phyloP scores from a whole-genome alignment of 2,797 vertebrate species.

The Ctenopoma multispine region DNA sequence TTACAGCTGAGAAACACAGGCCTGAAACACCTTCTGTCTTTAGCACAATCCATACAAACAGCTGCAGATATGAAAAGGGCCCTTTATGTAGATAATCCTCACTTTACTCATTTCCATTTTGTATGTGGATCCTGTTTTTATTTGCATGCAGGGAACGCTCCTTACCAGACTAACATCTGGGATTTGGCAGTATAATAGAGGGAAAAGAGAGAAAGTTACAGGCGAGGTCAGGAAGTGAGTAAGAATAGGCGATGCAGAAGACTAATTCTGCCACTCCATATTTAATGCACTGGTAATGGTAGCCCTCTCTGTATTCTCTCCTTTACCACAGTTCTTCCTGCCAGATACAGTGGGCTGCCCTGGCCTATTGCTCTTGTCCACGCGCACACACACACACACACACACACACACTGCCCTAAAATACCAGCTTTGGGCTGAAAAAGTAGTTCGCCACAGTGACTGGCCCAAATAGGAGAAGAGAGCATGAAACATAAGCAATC shows the following conservation, averaged over 20 bases:
- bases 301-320: conserved; percentile 62
- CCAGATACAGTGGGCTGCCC: conserved; percentile 69
- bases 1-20: neutral
- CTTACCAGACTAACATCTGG: conserved; percentile 1
- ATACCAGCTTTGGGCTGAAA: conserved; percentile 59
- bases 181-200: neutral
- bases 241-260: conserved; percentile 31
- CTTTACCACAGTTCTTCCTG: conserved; percentile 63
- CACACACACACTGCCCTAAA: conserved; percentile 32
- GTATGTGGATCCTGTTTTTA: conserved; percentile 11
- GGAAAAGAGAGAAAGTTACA: conserved; percentile 8
- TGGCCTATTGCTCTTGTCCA: conserved; percentile 21
- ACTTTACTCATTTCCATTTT: conserved; percentile 1
- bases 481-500: conserved; percentile 78
- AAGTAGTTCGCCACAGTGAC: conserved; percentile 74
- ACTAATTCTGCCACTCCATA: conserved; percentile 72
- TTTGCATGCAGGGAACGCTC: conserved; percentile 6
- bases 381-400: conserved; percentile 23
- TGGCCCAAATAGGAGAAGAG: conserved; percentile 72
- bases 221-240: conserved; percentile 35
- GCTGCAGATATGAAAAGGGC: neutral
- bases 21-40: neutral
- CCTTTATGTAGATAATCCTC: neutral
- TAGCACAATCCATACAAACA: neutral
- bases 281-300: conserved; percentile 77